Evolutionary conservation across 64 coral and sea anemone species (phyloP).

Genomic region (Actinia equina): DNA sequence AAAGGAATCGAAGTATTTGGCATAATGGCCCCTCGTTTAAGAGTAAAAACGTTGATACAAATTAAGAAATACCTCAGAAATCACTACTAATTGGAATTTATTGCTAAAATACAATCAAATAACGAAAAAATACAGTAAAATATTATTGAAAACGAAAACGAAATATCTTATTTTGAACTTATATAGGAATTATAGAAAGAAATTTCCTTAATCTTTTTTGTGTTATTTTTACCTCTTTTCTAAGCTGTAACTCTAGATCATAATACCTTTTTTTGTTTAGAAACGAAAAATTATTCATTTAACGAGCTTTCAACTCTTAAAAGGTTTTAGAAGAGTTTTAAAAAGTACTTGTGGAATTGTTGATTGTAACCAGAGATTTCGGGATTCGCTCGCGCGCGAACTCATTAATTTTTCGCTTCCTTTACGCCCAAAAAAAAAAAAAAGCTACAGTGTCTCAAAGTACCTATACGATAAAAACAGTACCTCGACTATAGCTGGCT

Average conservation of each 20-base stretch:
- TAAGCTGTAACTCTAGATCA: neutral
- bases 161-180: too few relatives aligned
- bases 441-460: too few relatives aligned
- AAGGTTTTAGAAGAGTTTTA: neutral
- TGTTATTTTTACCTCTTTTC: neutral
- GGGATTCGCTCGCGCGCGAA: neutral
- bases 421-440: too few relatives aligned
- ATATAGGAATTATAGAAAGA: too few relatives aligned
- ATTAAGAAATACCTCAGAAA: slow-evolving; percentile 11
- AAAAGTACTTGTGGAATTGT: neutral
- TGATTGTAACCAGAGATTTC: neutral
- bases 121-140: neutral
- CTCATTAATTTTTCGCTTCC: neutral
- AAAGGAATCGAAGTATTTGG: neutral
- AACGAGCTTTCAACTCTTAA: neutral
- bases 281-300: neutral
- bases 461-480: too few relatives aligned
- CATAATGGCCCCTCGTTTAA: neutral
- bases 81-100: neutral
- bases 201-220: neutral
- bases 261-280: neutral
- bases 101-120: neutral
- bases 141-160: neutral
- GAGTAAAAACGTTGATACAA: neutral
- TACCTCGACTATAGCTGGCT: too few relatives aligned